Percentiles rank a stretch among this genome's conserved stretches.
phyloP scores from a whole-genome alignment of 2,888 invertebrate species.

The Drosophila fulvimacula region DNA sequence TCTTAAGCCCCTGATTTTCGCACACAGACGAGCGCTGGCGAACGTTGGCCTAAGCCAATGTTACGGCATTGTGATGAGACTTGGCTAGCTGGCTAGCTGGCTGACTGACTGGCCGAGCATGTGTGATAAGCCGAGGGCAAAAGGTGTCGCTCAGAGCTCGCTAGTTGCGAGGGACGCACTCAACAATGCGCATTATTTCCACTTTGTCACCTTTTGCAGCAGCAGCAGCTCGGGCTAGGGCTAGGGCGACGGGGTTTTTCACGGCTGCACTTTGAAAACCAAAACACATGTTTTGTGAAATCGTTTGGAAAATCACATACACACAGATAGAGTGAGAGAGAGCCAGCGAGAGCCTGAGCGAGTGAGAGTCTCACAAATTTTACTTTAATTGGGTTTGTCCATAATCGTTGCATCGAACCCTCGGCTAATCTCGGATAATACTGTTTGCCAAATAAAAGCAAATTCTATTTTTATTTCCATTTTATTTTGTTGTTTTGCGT shows the following conservation, averaged over 20 bases:
- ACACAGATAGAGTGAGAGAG: conserved; percentile 3
- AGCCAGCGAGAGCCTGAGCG: not conserved
- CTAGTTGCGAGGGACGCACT: conserved; percentile 33
- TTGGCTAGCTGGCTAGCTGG: conserved; percentile 20
- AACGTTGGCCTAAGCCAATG: conserved; percentile 67
- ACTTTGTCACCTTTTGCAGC: conserved; percentile 76
- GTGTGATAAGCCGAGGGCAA: conserved; percentile 63
- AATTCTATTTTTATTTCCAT: conserved; percentile 75
- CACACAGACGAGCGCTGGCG: conserved; percentile 42
- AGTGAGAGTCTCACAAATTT: conserved; percentile 51
- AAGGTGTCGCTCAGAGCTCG: conserved; percentile 47
- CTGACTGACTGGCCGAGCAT: conserved; percentile 27
- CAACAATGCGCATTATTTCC: conserved; percentile 80
- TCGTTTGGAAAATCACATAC: conserved; percentile 75
- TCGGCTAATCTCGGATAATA: conserved; percentile 82
- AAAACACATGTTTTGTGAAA: conserved; percentile 78
- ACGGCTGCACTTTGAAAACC: conserved; percentile 70
- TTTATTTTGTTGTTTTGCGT: conserved; percentile 55
- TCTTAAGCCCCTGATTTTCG: conserved; percentile 70
- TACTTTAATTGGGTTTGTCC: conserved; percentile 83
- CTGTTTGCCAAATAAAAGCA: conserved; percentile 82
- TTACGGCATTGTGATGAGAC: conserved; percentile 71
- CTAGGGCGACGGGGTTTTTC: conserved; percentile 63
- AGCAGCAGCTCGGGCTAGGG: not conserved
- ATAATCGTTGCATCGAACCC: conserved; percentile 82